These are phyloP conservation scores for Dallia pectoralis DNA, from an alignment of 2,797 vertebrate species.

Conservation along the genomic window DNA sequence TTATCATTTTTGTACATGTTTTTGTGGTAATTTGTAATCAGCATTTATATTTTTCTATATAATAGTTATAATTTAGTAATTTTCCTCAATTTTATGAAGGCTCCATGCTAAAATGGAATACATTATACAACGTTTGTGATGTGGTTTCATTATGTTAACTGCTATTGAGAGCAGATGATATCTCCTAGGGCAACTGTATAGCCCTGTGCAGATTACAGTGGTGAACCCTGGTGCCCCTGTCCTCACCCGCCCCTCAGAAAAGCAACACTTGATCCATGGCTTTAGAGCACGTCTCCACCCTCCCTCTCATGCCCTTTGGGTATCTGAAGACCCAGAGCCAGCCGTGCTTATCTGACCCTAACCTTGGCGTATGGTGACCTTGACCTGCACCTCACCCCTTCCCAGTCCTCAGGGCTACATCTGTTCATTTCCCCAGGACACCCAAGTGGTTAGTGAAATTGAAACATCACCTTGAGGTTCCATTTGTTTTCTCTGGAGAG, in stretches of 20 bases:
- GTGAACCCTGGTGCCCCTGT: conserved; percentile 57
- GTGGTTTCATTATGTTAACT: conserved; percentile 19
- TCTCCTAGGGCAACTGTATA: conserved; percentile 45
- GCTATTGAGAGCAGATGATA: conserved; percentile 36
- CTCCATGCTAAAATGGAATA: conserved; percentile 11
- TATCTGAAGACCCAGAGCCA: conserved; percentile 73
- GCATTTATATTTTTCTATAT: no score
- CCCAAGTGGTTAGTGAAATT: conserved; percentile 83
- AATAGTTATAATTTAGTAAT: no score
- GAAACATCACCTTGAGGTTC: conserved; percentile 85
- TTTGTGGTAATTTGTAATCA: no score
- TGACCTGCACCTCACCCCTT: conserved; percentile 80
- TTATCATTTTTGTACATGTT: background rate
- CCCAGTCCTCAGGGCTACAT: conserved; percentile 79
- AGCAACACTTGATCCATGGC: conserved; percentile 77
- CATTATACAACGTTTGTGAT: conserved; percentile 36
- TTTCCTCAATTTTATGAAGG: background rate
- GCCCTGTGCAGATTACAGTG: conserved; percentile 62
- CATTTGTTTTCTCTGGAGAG: conserved; percentile 82
- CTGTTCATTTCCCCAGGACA: conserved; percentile 80
- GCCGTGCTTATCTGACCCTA: conserved; percentile 84
- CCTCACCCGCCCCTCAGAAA: conserved; percentile 64
- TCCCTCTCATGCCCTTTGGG: conserved; percentile 72
- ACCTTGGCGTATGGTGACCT: conserved; percentile 87
- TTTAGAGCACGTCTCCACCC: conserved; percentile 55